Conservation (phyloP, 2,888 invertebrate species). For the Caenorhabditis auriculariae region DNA sequence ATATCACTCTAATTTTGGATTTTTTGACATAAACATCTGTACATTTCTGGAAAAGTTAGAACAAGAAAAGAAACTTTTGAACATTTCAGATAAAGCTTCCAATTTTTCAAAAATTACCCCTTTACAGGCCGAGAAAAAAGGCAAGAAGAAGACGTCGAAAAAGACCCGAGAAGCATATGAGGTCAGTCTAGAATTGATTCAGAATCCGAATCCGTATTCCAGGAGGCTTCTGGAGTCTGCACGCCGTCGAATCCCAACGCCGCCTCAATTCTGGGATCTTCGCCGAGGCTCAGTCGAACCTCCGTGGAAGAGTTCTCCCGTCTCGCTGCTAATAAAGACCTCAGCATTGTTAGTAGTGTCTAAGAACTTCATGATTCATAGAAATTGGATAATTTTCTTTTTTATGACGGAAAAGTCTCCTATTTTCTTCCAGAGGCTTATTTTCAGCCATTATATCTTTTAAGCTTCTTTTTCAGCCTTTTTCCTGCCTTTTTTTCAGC, state of each 20-base stretch:
- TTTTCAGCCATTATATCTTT: no score
- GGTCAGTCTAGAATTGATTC: not conserved
- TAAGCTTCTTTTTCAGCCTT: no score
- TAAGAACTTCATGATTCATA: no score
- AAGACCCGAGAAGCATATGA: slow-evolving; percentile 32
- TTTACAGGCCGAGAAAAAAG: slow-evolving; percentile 29
- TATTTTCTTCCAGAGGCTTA: no score
- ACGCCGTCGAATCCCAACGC: slow-evolving; percentile 61
- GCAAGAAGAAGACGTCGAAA: slow-evolving; percentile 25
- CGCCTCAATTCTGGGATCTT: slow-evolving; percentile 3
- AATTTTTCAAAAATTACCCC: slow-evolving; percentile 1
- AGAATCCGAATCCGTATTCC: slow-evolving; percentile 48
- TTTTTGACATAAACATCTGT: no score
- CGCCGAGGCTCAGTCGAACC: not conserved
- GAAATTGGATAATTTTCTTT: no score
- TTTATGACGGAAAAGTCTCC: no score
- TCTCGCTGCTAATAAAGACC: slow-evolving; percentile 22
- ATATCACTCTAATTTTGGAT: no score
- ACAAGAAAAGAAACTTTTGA: no score
- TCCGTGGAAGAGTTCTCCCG: slow-evolving; percentile 1
- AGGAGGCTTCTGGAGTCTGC: slow-evolving; percentile 66
- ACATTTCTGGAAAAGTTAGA: no score
- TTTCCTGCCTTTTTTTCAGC: no score
- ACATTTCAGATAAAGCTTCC: not conserved
- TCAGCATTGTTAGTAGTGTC: slow-evolving; percentile 6